Conservation (phyloP, 2,888 invertebrate genomes). For the Ichneumoninae sp. region DNA sequence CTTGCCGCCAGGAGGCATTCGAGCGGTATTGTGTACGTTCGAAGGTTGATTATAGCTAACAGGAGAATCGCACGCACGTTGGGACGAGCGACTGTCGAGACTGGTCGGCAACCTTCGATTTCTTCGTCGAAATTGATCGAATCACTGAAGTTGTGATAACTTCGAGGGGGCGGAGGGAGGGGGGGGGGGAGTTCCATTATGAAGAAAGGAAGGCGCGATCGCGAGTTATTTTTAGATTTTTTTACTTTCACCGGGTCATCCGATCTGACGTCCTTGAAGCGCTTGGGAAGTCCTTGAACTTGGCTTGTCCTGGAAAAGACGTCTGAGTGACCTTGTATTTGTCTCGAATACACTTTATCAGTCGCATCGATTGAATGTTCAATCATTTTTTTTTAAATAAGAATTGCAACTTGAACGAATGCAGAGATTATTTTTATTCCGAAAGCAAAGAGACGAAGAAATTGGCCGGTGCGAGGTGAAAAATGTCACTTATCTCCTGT, state of each 20-base stretch:
- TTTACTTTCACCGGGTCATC: not conserved
- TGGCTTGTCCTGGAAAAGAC: not conserved
- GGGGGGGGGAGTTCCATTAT: not conserved
- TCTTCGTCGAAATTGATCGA: conserved; percentile 15
- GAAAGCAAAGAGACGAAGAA: not conserved
- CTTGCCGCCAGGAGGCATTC: conserved; percentile 39
- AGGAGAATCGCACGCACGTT: conserved; percentile 21
- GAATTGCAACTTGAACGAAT: not conserved
- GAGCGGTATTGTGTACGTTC: not conserved
- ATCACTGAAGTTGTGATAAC: conserved; percentile 2
- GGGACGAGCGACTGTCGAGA: not conserved
- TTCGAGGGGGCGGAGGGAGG: not conserved
- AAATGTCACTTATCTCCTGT: conserved; percentile 70
- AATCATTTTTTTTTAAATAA: not conserved
- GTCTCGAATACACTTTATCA: not conserved
- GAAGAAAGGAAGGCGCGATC: not conserved
- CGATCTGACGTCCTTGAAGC: not conserved
- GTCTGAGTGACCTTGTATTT: not conserved
- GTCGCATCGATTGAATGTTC: not conserved
- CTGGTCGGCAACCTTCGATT: conserved; percentile 1
- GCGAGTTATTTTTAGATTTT: conserved; percentile 1
- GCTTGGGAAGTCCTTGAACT: not conserved
- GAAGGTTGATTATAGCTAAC: conserved; percentile 18
- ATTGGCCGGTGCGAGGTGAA: not conserved
- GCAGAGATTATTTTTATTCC: not conserved